Evolutionary conservation across 2,797 vertebrate species (phyloP).

Genomic region (Zalophus californianus): DNA sequence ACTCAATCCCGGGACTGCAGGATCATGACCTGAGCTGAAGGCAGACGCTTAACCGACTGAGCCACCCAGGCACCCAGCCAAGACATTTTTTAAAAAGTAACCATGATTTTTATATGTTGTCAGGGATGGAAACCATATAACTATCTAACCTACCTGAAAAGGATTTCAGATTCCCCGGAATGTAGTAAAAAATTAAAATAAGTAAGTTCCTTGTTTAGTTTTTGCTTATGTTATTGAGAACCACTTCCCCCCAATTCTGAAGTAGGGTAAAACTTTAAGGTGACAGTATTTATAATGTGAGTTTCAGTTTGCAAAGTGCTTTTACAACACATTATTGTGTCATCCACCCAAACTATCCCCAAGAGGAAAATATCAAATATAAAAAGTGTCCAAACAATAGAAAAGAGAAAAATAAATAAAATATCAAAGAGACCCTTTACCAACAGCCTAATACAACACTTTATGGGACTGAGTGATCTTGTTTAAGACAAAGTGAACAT

Average conservation of each 20-base stretch:
- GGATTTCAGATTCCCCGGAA: background rate
- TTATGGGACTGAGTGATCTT: background rate
- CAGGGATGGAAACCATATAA: background rate
- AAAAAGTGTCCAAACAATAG: background rate
- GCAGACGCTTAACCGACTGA: too few species aligned
- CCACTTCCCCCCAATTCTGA: background rate
- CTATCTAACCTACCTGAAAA: background rate
- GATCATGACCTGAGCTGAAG: too few species aligned
- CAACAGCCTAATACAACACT: background rate
- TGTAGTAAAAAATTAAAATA: background rate
- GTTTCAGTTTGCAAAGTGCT: background rate
- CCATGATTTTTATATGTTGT: background rate
- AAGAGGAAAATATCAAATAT: background rate
- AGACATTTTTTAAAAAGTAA: background rate
- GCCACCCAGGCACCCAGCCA: background rate
- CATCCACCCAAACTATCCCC: background rate
- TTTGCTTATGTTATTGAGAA: slow-evolving; percentile 6
- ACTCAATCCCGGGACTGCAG: too few species aligned
- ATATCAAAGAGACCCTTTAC: background rate
- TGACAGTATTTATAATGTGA: background rate
- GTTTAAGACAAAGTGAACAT: background rate
- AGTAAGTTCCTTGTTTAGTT: background rate
- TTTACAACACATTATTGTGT: background rate
- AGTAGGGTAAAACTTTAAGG: slow-evolving; percentile 36
- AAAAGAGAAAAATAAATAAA: background rate